Conservation (phyloP, 2,888 invertebrate species). For the Ceraclea dissimilis region DNA sequence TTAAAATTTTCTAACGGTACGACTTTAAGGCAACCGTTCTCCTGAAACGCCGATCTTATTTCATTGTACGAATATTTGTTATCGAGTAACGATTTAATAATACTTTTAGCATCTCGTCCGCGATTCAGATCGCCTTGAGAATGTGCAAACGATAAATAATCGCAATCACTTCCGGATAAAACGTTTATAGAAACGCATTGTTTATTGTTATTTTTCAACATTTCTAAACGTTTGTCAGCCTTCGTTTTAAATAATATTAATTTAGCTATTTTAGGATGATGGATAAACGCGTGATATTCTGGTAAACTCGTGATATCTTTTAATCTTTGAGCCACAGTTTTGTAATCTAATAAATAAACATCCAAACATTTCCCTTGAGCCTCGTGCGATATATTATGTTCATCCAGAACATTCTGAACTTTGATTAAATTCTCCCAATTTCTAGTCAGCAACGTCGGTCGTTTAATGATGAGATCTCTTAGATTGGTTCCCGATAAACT, state of each 20-base stretch:
- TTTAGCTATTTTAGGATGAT: constrained; percentile 15
- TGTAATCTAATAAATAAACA: constrained; percentile 39
- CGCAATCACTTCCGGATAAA: constrained; percentile 3
- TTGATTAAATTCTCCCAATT: constrained; percentile 35
- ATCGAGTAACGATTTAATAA: constrained; percentile 4
- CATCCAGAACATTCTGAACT: constrained; percentile 36
- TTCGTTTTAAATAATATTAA: constrained; percentile 15
- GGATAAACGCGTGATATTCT: constrained; percentile 6
- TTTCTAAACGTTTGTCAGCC: constrained; percentile 12
- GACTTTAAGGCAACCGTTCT: constrained; percentile 2
- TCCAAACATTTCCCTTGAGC: constrained; percentile 43
- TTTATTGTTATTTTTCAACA: constrained; percentile 12
- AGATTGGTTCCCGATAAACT: constrained; percentile 41
- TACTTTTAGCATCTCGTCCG: constrained; percentile 6
- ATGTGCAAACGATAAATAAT: constrained; percentile 10
- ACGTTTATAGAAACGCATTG: constrained; percentile 15
- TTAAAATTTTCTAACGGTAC: constrained; percentile 7
- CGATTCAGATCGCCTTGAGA: constrained; percentile 8
- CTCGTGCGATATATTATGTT: constrained; percentile 37
- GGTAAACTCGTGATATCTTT: constrained; percentile 6
- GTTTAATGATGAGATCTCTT: constrained; percentile 39
- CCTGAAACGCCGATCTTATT: constrained; percentile 4
- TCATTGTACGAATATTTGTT: constrained; percentile 8
- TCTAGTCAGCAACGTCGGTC: constrained; percentile 40
- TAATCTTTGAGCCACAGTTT: constrained; percentile 27